These are phyloP conservation scores for Girardinichthys multiradiatus DNA, from an alignment of 2,113 vertebrate species.

Conservation along the genomic window DNA sequence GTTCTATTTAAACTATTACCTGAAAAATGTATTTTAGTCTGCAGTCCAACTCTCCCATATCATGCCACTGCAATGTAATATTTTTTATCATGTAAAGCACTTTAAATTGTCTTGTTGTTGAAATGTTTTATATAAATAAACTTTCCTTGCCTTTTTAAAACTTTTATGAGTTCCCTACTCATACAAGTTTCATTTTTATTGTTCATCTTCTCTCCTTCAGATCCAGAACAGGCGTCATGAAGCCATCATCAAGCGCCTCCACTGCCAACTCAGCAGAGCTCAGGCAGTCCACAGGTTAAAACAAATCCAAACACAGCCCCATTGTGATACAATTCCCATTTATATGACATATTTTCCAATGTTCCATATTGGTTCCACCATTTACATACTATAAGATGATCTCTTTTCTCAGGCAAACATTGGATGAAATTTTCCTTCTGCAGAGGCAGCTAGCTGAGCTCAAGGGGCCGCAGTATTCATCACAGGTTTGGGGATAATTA, in stretches of 20 bases:
- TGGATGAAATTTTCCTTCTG: constrained; percentile 64
- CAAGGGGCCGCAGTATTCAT: constrained; percentile 49
- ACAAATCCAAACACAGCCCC: neutral
- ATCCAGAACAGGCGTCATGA: constrained; percentile 76
- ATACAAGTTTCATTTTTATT: neutral
- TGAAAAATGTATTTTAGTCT: too few species aligned
- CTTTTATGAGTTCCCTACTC: too few species aligned
- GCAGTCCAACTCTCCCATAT: too few species aligned
- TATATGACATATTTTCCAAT: neutral
- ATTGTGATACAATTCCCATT: neutral
- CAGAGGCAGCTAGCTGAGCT: constrained; percentile 68
- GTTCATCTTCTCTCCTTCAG: constrained; percentile 37
- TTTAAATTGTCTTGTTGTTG: too few species aligned
- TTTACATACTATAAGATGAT: neutral
- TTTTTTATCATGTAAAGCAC: too few species aligned
- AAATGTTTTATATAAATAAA: too few species aligned
- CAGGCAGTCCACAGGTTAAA: constrained; percentile 64
- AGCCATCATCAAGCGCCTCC: constrained; percentile 74
- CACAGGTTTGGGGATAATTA: constrained; percentile 15
- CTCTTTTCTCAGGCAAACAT: constrained; percentile 53
- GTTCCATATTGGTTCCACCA: neutral
- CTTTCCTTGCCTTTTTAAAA: too few species aligned
- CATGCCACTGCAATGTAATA: too few species aligned
- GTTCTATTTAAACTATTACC: too few species aligned
- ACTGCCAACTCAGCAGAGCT: constrained; percentile 74